Evolutionary conservation across 2,888 invertebrate genomes (phyloP), one percentile per base, ranked within the genome.

Genomic region (Leucophenga montana): DNA sequence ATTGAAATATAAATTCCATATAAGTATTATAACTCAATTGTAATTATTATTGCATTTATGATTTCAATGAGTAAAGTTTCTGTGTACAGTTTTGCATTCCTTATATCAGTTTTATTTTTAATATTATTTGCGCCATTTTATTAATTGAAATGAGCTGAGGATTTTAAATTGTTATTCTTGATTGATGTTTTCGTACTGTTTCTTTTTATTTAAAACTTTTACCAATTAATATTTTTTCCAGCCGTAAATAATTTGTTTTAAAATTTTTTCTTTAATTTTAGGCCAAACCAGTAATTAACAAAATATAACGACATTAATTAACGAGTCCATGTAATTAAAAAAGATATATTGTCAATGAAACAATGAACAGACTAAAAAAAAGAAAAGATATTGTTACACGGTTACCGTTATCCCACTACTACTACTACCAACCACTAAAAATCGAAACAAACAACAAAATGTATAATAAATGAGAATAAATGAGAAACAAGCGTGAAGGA

Each of bases 211-310:
- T 69, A 65, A 46, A 62, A 62, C 16, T 71, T 78, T 75, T 70
- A 79, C 75, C 84, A 79, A 83, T 82, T 82, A 83, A 85, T 82
- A 85, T 75, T 85, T 84, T 86, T 85, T 85, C 86, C 86, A 86
- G 85, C 77, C 85, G 87, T 86, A 84, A 86, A 87, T 87, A 86
- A 87, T 86, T 86, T 87, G 86, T 87, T 80, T 86, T 86, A 88
- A 85, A 86, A 85, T 86, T 87, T 85, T 88, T 88, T 87, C 88
- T 88, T 88, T 88, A 87, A 88, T 88, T 88, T 88, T 88, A 88
- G 88, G 88, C 88, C 88, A 88, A 88, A 88, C 87, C 88, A 86
- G 87, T 88, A 88, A 85, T 85, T 85, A 87, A 85, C 85, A 84
- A 85, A 83, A 76, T 84, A 85, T 73, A 82, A 85, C 85, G 69